Percentiles rank a stretch among this genome's conserved stretches.
phyloP scores from a whole-genome alignment of 2,888 invertebrate species.

The Pyrrhia umbra region DNA sequence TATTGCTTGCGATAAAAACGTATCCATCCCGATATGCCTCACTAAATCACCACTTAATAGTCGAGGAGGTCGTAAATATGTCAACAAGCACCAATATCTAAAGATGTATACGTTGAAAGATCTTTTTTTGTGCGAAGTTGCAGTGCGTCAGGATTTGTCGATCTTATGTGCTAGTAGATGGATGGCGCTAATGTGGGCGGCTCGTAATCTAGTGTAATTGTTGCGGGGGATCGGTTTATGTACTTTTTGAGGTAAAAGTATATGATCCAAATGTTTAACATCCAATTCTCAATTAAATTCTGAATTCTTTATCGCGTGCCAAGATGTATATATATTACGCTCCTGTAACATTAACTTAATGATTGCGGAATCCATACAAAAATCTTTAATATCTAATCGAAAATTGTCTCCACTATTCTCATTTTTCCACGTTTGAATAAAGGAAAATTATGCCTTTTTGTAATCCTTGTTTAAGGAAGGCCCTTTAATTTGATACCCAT shows the following conservation, averaged over 20 bases:
- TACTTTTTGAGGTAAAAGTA: constrained; percentile 12
- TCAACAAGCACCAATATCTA: constrained; percentile 89
- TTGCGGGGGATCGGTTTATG: constrained; percentile 17
- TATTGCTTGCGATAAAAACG: constrained; percentile 89
- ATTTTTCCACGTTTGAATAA: too few relatives aligned
- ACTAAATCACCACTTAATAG: constrained; percentile 90
- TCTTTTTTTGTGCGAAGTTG: constrained; percentile 71
- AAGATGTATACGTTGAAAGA: constrained; percentile 82
- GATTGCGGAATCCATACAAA: too few relatives aligned
- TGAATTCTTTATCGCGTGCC: too few relatives aligned
- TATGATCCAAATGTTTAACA: too few relatives aligned
- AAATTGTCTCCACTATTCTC: too few relatives aligned
- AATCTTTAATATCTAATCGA: too few relatives aligned
- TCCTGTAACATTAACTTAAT: too few relatives aligned
- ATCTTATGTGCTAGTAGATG: constrained; percentile 55
- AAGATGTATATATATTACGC: too few relatives aligned
- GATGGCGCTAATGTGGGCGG: constrained; percentile 22
- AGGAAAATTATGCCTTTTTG: too few relatives aligned
- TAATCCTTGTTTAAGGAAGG: too few relatives aligned
- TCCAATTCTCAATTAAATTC: too few relatives aligned
- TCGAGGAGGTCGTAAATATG: constrained; percentile 89
- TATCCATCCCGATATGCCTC: constrained; percentile 89
- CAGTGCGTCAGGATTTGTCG: constrained; percentile 69
- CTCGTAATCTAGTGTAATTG: constrained; percentile 45
- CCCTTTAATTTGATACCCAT: too few relatives aligned